Base-by-base conservation (phyloP, 92 coral and sea anemone genomes). In the Scolanthus callimorphus region DNA sequence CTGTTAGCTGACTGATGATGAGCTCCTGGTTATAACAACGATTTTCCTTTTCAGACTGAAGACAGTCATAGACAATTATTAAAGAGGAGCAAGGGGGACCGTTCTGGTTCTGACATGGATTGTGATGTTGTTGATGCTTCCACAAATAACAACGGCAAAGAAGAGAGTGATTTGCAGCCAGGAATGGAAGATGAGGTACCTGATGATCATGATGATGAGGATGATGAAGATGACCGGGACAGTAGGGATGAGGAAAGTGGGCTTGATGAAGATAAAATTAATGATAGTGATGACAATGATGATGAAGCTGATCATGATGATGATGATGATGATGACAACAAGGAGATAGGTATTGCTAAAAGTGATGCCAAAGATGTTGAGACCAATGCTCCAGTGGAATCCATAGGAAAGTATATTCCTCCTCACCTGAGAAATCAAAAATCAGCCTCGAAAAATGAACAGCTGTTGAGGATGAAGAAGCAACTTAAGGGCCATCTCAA, bases 401-500 rank as follows among this genome's bases (percentile, higher is more conserved):
- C 41, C 41, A 34, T 34, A 34, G 41, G 21, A 20, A 88, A 84
- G 59, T 92, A 92, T 43, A 29, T 92, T 24, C 96, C 96, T 15
- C 98, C 98, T 24, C 98, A 92, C 51, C 60, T 84, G 68, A 71
- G 96, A 46, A 69, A 44, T 20, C 47, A 78, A 39, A 65, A 21
- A 20, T 60, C 66, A 31, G 73, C 50, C 13, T 52, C 55, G 17
- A 65, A 81, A 17, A 37, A 55, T 29, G 85, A 88, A 59, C 85
- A 69, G 45, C 45, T 82, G 29, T 46, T 58, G 53, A 77, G 84
- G 63, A 48, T 84, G 23, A 80, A 56, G 65, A 69, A 76, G n/a
- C 96, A 84, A 69, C 69, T 92, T 37, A 92, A 92, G 46, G 98
- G 98, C 24, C 84, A 76, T 13, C 74, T 92, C 2, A 92, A 92